Percentiles rank a stretch among this genome's conserved stretches.
Conservation (phyloP, 2,888 invertebrate genomes). For the Dermolepida albohirtum region DNA sequence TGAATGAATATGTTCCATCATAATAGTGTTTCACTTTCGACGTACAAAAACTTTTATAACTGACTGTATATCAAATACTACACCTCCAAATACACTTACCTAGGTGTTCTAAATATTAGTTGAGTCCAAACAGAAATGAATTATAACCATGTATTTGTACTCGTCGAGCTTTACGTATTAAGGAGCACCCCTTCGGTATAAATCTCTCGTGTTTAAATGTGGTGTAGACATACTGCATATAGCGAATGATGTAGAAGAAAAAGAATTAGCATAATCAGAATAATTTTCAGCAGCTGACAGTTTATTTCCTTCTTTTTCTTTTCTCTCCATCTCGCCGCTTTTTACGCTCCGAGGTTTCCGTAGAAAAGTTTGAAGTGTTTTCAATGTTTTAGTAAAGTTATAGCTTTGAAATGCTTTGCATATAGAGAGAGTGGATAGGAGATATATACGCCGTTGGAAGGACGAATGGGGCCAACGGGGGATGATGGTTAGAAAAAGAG, state of each 20-base stretch:
- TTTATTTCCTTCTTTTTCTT: conserved; percentile 70
- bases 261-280: conserved; percentile 74
- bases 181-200: conserved; percentile 52
- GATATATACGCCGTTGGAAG: conserved; percentile 45
- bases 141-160: conserved; percentile 39
- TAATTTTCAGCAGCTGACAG: conserved; percentile 74
- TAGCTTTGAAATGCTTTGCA: conserved; percentile 65
- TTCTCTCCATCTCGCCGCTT: conserved; percentile 61
- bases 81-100: conserved; percentile 3
- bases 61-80: not conserved
- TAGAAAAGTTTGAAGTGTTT: conserved; percentile 64
- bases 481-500: conserved; percentile 24
- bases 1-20: no score
- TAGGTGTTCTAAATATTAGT: not conserved
- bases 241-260: conserved; percentile 64
- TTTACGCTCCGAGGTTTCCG: conserved; percentile 56
- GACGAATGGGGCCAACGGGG: conserved; percentile 35
- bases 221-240: conserved; percentile 60
- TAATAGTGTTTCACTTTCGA: no score
- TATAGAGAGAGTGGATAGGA: conserved; percentile 60
- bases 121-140: conserved; percentile 24
- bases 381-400: conserved; percentile 65
- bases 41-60: no score
- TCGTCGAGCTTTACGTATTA: conserved; percentile 35
- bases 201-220: conserved; percentile 58